Base-by-base conservation (phyloP, 2,113 vertebrate genomes). In the Ceyx cyanopectus region DNA sequence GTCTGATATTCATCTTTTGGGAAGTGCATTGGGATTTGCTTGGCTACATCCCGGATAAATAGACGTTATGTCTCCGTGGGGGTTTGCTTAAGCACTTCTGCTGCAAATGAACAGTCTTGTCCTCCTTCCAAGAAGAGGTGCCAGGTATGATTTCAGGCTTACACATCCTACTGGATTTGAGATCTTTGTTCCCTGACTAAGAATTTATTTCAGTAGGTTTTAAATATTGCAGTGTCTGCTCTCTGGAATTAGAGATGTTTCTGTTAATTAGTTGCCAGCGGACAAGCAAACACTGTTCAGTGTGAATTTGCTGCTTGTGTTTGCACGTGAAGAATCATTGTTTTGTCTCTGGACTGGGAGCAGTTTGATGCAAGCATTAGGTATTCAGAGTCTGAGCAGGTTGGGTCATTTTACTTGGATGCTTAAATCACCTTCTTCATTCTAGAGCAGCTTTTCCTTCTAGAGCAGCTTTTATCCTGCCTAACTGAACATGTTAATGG, bases 91-190 rank as follows among this genome's bases (percentile, higher is more conserved):
- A 63, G 16, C 11, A 29, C 16, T 68, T 90, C 41, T 82, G 30
- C 34, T 81, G 81, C 69, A 65, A 54, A 79, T 84, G n/a, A 76
- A 69, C 74, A 86, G 81, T 66, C 17, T 43, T 66, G 66, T 90
- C 70, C 32, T 73, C 12, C 72, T 92, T 93, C 86, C 69, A 85
- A 34, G 54, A 81, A 57, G 34, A 72, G 26, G 12, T 90, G 74
- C 86, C 62, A 79, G 69, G 63, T 94, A 73, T 92, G 86, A 81
- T 62, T 94, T 90, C 34, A 89, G 81, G 74, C 78, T 87, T 90
- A 79, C 34, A 26, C 62, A 58, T 90, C 89, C 84, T 90, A 7
- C 81, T 87, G 89, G 66, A 87, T 92, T 66, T 76, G 58, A 88
- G 69, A 21, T 86, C 85, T 86, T 90, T 84, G 58, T 85, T 92